A percentile compares a stretch with the other conserved stretches of the same genome.
phyloP scores from a whole-genome alignment of 2,888 invertebrate genomes.

The Plagiodera versicolora region DNA sequence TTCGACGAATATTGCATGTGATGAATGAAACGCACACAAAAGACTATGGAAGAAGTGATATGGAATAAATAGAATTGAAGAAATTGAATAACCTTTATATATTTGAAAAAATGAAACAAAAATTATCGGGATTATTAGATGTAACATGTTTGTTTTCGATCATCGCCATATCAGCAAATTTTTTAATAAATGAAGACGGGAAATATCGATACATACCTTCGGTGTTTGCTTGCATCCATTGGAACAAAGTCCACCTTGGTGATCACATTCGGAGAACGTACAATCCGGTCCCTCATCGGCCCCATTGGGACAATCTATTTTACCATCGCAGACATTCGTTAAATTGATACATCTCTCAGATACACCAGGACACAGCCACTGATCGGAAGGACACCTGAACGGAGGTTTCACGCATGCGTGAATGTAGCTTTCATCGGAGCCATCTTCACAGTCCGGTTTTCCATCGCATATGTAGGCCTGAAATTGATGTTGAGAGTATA shows the following conservation, averaged over 20 bases:
- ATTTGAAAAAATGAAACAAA: too few species aligned
- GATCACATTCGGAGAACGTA: slow-evolving; percentile 77
- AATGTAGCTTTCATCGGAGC: slow-evolving; percentile 79
- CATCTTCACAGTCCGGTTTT: slow-evolving; percentile 90
- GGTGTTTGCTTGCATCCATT: slow-evolving; percentile 87
- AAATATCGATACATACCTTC: too few species aligned
- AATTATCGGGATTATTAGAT: too few species aligned
- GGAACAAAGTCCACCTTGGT: slow-evolving; percentile 76
- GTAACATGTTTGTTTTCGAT: too few species aligned
- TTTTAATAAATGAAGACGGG: neutral
- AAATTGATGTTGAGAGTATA: too few species aligned
- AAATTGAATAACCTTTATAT: too few species aligned
- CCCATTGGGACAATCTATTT: slow-evolving; percentile 89
- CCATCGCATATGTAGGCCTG: slow-evolving; percentile 90
- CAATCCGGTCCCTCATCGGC: slow-evolving; percentile 92
- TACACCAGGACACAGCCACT: slow-evolving; percentile 87
- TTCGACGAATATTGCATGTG: too few species aligned
- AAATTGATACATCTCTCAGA: slow-evolving; percentile 82
- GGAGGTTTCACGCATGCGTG: slow-evolving; percentile 82
- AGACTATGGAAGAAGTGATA: too few species aligned
- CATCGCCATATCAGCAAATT: too few species aligned
- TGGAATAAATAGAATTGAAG: too few species aligned
- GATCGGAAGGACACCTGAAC: slow-evolving; percentile 73
- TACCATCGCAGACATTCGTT: slow-evolving; percentile 86
- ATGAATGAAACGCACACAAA: too few species aligned